A percentile compares a stretch with the other conserved stretches of the same genome.
Conservation (phyloP, 2,797 vertebrate genomes). For the Sciurus carolinensis region DNA sequence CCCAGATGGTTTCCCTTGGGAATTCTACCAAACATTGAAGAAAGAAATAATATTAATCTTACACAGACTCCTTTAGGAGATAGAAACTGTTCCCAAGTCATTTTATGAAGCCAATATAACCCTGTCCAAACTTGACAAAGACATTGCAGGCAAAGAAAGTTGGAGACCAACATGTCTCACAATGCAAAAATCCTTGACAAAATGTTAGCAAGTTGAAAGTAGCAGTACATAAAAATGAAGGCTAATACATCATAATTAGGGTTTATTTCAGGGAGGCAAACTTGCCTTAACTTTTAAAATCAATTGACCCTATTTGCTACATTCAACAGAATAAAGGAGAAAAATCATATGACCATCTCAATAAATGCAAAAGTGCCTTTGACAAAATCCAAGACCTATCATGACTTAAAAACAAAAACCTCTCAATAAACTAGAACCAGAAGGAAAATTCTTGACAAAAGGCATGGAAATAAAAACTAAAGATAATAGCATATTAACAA, state of each 20-base stretch:
- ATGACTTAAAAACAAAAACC: slow-evolving; percentile 35
- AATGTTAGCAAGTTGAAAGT: slow-evolving; percentile 34
- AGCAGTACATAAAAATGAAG: not conserved
- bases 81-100: slow-evolving; percentile 43
- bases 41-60: slow-evolving; percentile 56
- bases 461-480: not conserved
- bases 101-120: slow-evolving; percentile 19
- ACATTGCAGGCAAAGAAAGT: not conserved
- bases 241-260: not conserved
- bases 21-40: slow-evolving; percentile 46
- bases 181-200: slow-evolving; percentile 19
- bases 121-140: slow-evolving; percentile 39
- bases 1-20: not conserved
- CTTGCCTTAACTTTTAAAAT: slow-evolving; percentile 6
- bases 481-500: not conserved
- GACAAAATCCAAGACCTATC: slow-evolving; percentile 24
- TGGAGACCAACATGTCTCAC: not conserved
- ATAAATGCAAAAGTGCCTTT: slow-evolving; percentile 23
- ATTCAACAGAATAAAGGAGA: slow-evolving; percentile 7
- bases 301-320: not conserved
- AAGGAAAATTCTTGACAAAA: not conserved
- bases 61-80: slow-evolving; percentile 27
- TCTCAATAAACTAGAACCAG: not conserved
- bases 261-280: not conserved
- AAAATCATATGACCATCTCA: not conserved